Percentiles rank a stretch among this genome's conserved stretches.
Conservation (phyloP, 2,797 vertebrate species). For the Morelia viridis region DNA sequence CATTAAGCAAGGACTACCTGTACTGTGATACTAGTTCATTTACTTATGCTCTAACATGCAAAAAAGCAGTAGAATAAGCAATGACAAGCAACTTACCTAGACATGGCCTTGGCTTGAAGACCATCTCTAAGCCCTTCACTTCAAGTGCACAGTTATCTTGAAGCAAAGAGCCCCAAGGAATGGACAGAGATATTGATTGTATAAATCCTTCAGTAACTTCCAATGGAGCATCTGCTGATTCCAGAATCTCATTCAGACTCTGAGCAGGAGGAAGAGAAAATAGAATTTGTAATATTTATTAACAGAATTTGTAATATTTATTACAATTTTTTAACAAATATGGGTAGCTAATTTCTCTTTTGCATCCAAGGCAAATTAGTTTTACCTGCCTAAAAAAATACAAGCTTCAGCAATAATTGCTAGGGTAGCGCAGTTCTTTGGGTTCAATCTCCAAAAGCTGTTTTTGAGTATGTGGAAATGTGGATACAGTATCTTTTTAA, state of each 20-base stretch:
- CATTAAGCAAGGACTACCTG: not conserved
- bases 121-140: constrained; percentile 91
- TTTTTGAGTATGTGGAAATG: not conserved
- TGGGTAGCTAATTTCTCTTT: not conserved
- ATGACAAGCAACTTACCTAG: constrained; percentile 72
- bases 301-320: not conserved
- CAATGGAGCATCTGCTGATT: constrained; percentile 93
- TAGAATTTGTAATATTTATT: constrained; percentile 11
- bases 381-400: not conserved
- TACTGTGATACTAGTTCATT: not conserved
- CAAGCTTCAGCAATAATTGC: not conserved
- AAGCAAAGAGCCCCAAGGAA: constrained; percentile 94
- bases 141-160: constrained; percentile 96
- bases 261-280: constrained; percentile 56
- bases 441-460: not conserved
- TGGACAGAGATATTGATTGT: constrained; percentile 92
- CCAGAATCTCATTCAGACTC: constrained; percentile 96
- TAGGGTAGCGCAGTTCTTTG: not conserved
- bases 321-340: not conserved
- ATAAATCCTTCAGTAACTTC: constrained; percentile 97
- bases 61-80: not conserved
- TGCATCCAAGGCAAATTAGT: not conserved
- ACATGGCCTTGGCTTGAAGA: constrained; percentile 91
- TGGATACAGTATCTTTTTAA: not conserved
- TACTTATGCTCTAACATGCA: not conserved